phyloP scores from a whole-genome alignment of 2,113 vertebrate species.

The Tyrannus savana region DNA sequence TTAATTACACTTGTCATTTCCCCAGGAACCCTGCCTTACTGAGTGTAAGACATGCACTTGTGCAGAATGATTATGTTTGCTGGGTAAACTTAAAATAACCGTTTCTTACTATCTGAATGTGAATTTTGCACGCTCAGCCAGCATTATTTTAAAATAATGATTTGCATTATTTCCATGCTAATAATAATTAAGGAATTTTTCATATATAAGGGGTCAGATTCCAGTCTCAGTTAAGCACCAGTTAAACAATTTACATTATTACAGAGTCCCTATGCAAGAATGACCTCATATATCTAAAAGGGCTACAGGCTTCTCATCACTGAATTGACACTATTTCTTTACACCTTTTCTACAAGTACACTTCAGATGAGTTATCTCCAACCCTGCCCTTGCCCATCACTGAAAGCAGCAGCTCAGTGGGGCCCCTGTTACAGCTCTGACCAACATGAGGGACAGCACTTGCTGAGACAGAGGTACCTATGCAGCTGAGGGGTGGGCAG shows the following conservation, averaged over 20 bases:
- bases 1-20: constrained; percentile 61
- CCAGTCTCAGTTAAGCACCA: background rate
- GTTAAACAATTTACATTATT: background rate
- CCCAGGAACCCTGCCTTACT: constrained; percentile 1
- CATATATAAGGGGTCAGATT: background rate
- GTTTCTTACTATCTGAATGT: background rate
- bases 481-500: background rate
- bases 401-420: background rate
- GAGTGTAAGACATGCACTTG: background rate
- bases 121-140: background rate
- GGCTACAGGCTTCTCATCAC: background rate
- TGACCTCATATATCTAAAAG: background rate
- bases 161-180: background rate
- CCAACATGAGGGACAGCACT: background rate
- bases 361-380: background rate
- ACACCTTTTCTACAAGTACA: background rate
- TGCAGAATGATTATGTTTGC: background rate
- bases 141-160: background rate
- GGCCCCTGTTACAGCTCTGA: background rate
- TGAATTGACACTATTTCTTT: background rate
- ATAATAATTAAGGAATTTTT: background rate
- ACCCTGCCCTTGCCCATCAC: background rate
- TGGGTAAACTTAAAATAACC: background rate
- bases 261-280: background rate
- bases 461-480: background rate